These are phyloP conservation scores for Rana temporaria DNA, from an alignment of 2,113 vertebrate species.

Conservation along the genomic window DNA sequence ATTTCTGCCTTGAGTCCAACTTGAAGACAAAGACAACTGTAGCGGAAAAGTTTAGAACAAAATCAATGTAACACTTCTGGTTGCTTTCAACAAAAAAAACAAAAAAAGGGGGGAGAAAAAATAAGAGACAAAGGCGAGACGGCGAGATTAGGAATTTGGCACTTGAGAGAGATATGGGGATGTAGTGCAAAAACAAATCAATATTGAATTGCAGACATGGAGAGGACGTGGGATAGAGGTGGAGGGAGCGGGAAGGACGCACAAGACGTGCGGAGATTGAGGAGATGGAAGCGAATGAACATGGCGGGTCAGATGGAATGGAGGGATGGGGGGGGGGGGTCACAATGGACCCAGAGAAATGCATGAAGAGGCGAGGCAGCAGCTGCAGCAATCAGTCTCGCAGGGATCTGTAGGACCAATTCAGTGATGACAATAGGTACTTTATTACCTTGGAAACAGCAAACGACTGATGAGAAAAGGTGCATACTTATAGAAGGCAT, in stretches of 20 bases:
- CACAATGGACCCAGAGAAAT: conserved; percentile 36
- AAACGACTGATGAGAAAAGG: background rate
- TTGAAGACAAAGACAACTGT: no score
- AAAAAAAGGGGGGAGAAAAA: no score
- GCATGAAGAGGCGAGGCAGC: background rate
- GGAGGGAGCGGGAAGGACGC: background rate
- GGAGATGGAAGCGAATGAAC: background rate
- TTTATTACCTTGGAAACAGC: conserved; percentile 45
- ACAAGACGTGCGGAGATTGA: background rate
- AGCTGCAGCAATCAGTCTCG: background rate
- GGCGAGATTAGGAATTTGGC: conserved; percentile 10
- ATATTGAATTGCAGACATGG: conserved; percentile 3
- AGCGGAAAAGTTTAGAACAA: no score
- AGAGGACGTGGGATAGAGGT: background rate
- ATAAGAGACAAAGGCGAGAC: no score
- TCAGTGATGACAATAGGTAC: conserved; percentile 37
- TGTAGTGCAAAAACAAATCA: conserved; percentile 36
- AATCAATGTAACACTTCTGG: no score
- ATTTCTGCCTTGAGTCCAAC: no score
- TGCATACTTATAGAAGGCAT: background rate
- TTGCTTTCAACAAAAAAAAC: no score
- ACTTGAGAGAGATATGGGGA: background rate
- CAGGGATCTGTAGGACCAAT: conserved; percentile 6
- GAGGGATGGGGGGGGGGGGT: background rate
- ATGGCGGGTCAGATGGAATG: background rate